Base-by-base conservation (phyloP, 2,888 invertebrate genomes). In the Allophyes oxyacanthae region DNA sequence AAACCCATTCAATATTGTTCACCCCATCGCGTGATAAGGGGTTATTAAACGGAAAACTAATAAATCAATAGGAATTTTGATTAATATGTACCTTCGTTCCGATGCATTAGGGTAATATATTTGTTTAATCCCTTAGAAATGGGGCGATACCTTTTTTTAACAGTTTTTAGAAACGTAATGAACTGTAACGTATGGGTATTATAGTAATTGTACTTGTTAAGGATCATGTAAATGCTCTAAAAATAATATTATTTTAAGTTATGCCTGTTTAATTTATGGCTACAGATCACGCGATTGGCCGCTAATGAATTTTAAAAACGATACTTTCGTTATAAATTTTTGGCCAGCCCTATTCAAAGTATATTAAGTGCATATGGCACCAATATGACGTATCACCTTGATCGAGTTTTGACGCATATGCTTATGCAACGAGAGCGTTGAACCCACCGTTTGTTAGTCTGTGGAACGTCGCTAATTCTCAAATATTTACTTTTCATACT, bases 401-500 rank as follows among this genome's bases (percentile, higher is more conserved):
- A 90, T 91, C 89, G 89, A 89, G 84, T 86, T 90, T 86, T 87
- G 86, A 87, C 84, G 86, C 77, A 77, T 64, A 79, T 79, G 86
- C 87, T 90, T 90, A 91, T 89, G 91, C 88, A 91, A 91, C 79
- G 69, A 74, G 91, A 78, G 67, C 87, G 74, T 82, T 82, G 89
- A 90, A 84, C 91, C 75, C 63, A 42, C 20, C 52, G 56, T 53
- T 60, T 70, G 76, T 72, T 77, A 68, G 69, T 68, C 68, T 69
- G 48, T 58, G 62, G 58, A 57, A 63, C 53, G 64, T 62, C 69
- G 82, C 77, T 84, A 85, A 86, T 83, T 82, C 74, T 77, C 85
- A 85, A 89, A 90, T 88, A 88, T 90, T 89, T 86, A 85, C 84
- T 58, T 80, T 82, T 74, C 54, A 38, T 64, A 78, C 75, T 79